Base-by-base conservation (phyloP, 37 sponge, comb jelly and placozoan species). In the Spongilla lacustris region DNA sequence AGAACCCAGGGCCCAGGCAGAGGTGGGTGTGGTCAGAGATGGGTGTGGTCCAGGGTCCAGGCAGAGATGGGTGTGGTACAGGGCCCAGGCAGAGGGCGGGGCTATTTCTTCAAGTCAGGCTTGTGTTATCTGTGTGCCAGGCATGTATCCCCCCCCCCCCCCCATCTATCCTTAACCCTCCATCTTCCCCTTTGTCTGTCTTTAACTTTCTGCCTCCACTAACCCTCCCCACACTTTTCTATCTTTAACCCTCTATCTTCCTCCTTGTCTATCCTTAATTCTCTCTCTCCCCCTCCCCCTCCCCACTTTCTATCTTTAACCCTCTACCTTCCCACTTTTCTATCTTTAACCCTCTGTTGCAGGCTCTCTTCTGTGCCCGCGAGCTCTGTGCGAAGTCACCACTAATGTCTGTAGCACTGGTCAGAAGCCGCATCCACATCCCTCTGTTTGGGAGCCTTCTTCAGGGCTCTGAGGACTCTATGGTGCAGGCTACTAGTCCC, bases 401-500 rank as follows among this genome's bases (percentile, higher is more conserved):
- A 17, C 49, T 83, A 50, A 89, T 89, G 79, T 78, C 89, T 38
- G 38, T 58, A 50, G 73, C 77, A 25, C 66, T 89, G 33, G 89
- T 89, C 19, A 77, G 71, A 46, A 66, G 79, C 21, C 79, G 79
- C 72, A 71, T 89, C 27, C 89, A 89, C 36, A 32, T 83, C 14
- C 78, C 83, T 4, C 72, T 89, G 31, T 83, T 89, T 36, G 36
- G 37, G 36, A 83, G 22, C 31, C 10, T 89, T 36, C 83, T 83
- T 21, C 79, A 77, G 11, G 58, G 58, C 58, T 30, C 29, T 24
- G 14, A 13, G 19, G 58, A 17, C 21, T 58, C 58, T 1, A 17
- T 17, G 4, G 58, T 10, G n/a, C n/a, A n/a, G 1, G 58, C 14
- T 1, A 10, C 1, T 19, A 58, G 58, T 58, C 27, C 66, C 28